Conservation (phyloP, 2,888 invertebrate species). For the Cheilosia variabilis region DNA sequence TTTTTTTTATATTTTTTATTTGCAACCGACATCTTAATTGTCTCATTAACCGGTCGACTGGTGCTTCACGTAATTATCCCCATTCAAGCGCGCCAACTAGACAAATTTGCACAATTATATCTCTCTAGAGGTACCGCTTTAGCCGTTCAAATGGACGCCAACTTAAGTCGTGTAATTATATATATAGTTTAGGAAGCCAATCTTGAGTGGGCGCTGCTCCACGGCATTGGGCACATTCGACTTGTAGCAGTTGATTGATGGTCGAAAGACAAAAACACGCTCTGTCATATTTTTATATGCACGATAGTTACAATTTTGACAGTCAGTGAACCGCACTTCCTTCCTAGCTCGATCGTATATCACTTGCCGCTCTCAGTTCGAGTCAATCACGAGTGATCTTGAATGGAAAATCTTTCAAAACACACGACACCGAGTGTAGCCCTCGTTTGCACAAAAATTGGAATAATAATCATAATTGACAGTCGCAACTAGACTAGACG, state of each 20-base stretch:
- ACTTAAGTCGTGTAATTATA: conserved; percentile 20
- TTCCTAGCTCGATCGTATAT: conserved; percentile 14
- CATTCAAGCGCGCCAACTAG: conserved; percentile 56
- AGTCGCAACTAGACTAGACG: conserved; percentile 6
- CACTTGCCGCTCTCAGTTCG: not conserved
- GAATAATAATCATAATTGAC: conserved; percentile 26
- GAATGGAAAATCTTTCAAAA: conserved; percentile 49
- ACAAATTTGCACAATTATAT: conserved; percentile 59
- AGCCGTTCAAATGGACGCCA: conserved; percentile 29
- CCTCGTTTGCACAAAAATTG: conserved; percentile 48
- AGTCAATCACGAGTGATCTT: conserved; percentile 28
- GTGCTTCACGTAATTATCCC: conserved; percentile 46
- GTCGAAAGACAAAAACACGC: not conserved
- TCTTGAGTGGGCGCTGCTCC: conserved; percentile 42
- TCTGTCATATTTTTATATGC: not conserved
- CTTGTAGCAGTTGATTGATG: conserved; percentile 54
- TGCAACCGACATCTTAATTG: conserved; percentile 59
- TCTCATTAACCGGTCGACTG: conserved; percentile 64
- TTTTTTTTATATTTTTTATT: conserved; percentile 12
- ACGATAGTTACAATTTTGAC: not conserved
- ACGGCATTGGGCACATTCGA: conserved; percentile 39
- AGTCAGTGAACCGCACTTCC: conserved; percentile 34
- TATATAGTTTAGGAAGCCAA: conserved; percentile 8
- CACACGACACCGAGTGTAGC: conserved; percentile 1
- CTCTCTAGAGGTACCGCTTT: conserved; percentile 20